A percentile compares a stretch with the other conserved stretches of the same genome.
phyloP scores from a whole-genome alignment of 2,888 invertebrate species.

The Parasteatoda lunata region DNA sequence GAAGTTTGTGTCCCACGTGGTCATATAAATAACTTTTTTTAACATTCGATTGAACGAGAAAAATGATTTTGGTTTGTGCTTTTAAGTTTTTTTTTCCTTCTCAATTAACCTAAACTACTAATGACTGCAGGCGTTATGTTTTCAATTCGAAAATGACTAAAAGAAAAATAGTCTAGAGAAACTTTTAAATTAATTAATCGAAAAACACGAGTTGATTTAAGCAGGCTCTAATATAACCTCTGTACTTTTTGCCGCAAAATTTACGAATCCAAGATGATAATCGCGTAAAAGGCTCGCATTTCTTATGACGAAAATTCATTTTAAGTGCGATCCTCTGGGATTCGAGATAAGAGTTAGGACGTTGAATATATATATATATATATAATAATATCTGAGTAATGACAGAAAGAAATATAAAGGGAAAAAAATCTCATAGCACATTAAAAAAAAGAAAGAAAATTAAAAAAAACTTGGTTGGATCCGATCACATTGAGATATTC shows the following conservation, averaged over 20 bases:
- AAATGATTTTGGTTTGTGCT: slow-evolving; percentile 16
- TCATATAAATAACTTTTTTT: slow-evolving; percentile 44
- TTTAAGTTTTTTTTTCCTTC: slow-evolving; percentile 6
- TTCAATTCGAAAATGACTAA: background rate
- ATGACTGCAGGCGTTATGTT: slow-evolving; percentile 37
- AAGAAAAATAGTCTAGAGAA: background rate
- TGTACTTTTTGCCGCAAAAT: background rate
- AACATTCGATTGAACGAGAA: slow-evolving; percentile 24
- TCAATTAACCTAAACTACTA: slow-evolving; percentile 10
- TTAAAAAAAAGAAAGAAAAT: slow-evolving; percentile 23
- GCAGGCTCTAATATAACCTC: slow-evolving; percentile 15
- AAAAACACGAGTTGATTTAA: slow-evolving; percentile 65
- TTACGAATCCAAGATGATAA: slow-evolving; percentile 36
- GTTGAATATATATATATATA: slow-evolving; percentile 10
- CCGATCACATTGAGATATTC: slow-evolving; percentile 66
- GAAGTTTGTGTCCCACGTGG: slow-evolving; percentile 28
- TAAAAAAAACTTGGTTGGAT: slow-evolving; percentile 47
- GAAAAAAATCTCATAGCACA: slow-evolving; percentile 10
- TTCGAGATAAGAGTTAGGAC: slow-evolving; percentile 57
- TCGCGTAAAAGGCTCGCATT: slow-evolving; percentile 3
- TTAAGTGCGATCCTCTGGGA: slow-evolving; percentile 11
- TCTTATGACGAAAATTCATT: slow-evolving; percentile 14
- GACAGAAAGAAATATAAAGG: slow-evolving; percentile 28
- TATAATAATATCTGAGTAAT: slow-evolving; percentile 33
- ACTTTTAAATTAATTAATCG: slow-evolving; percentile 64